Conservation (phyloP, 1,140 invertebrate genomes). For the Portunus trituberculatus region DNA sequence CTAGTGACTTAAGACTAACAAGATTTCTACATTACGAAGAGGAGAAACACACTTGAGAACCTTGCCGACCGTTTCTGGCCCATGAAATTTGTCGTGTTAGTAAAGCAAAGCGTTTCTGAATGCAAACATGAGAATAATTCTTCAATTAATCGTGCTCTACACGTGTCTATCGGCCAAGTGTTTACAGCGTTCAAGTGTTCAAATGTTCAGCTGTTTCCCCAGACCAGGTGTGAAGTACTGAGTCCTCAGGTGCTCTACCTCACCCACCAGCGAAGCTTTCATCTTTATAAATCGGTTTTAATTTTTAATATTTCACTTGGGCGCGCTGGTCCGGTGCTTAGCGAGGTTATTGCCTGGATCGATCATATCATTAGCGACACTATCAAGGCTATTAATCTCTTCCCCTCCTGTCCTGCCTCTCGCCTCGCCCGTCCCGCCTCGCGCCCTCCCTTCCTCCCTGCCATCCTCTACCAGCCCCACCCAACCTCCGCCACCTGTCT, state of each 20-base stretch:
- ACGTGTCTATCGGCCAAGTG: neutral
- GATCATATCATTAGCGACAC: conserved; percentile 71
- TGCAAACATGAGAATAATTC: too few species aligned
- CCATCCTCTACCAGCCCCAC: neutral
- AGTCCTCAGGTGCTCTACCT: neutral
- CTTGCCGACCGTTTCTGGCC: too few species aligned
- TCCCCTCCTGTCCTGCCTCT: neutral
- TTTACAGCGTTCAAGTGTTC: neutral
- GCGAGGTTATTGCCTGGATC: conserved; percentile 57
- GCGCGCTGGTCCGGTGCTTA: conserved; percentile 56
- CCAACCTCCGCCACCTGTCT: neutral
- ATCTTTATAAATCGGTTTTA: conserved; percentile 69
- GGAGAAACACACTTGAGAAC: too few species aligned
- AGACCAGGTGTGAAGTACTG: neutral
- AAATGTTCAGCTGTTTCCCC: too few species aligned
- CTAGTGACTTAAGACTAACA: too few species aligned
- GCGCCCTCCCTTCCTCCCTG: neutral
- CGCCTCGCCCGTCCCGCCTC: too few species aligned
- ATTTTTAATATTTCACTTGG: conserved; percentile 71
- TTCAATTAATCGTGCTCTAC: too few species aligned
- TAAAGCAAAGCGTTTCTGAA: too few species aligned
- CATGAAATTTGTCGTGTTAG: too few species aligned
- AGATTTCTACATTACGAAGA: too few species aligned
- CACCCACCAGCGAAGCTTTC: conserved; percentile 24
- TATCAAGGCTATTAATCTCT: conserved; percentile 63